These are phyloP conservation scores for Ophion ventricosus DNA, from an alignment of 2,888 invertebrate species.

Conservation along the genomic window DNA sequence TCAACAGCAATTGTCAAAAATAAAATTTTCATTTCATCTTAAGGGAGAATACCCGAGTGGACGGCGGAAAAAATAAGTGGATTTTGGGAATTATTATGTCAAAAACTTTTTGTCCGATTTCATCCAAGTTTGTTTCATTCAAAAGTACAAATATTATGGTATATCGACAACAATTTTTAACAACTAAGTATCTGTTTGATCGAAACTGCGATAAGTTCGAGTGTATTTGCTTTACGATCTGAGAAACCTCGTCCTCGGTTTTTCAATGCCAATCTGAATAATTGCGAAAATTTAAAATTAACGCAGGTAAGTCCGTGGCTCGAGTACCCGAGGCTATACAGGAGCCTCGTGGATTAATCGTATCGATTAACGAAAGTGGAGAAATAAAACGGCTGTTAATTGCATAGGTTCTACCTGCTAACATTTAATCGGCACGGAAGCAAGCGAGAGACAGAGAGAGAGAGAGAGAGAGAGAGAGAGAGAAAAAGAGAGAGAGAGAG, in stretches of 20 bases:
- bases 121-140: no score
- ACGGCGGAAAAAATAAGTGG: no score
- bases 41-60: no score
- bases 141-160: no score
- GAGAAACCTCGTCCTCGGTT: no score
- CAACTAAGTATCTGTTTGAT: no score
- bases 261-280: background rate
- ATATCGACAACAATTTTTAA: no score
- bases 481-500: conserved; percentile 54
- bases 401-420: conserved; percentile 38
- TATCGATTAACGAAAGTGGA: conserved; percentile 49
- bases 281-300: background rate
- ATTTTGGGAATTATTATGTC: no score
- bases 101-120: no score
- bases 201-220: background rate
- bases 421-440: conserved; percentile 43
- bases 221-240: background rate
- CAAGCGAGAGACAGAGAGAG: conserved; percentile 55
- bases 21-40: no score
- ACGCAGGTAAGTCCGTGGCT: background rate
- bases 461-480: conserved; percentile 51
- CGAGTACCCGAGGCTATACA: background rate
- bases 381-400: conserved; percentile 49
- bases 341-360: conserved; percentile 44
- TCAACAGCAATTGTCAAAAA: no score